These are phyloP conservation scores for Cremastobaeus sp. DNA, from an alignment of 2,888 invertebrate species.

Conservation along the genomic window DNA sequence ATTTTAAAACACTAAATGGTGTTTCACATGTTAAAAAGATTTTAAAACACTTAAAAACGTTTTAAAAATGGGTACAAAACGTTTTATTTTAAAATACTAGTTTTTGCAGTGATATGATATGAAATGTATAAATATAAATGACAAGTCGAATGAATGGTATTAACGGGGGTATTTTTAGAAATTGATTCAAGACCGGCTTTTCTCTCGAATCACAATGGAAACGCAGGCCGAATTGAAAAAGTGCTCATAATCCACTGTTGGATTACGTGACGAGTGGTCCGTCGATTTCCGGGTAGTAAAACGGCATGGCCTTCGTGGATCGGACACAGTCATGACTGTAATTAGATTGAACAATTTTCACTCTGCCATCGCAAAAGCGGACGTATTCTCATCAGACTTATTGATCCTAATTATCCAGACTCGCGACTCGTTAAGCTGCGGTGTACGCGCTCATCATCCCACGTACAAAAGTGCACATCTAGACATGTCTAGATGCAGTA, in stretches of 20 bases:
- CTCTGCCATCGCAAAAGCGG: slow-evolving; percentile 36
- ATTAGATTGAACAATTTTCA: slow-evolving; percentile 48
- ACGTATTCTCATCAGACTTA: slow-evolving; percentile 56
- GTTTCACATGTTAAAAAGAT: too few relatives aligned
- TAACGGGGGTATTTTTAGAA: too few relatives aligned
- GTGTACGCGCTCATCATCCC: slow-evolving; percentile 49
- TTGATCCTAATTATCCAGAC: slow-evolving; percentile 55
- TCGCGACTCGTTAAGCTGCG: slow-evolving; percentile 46
- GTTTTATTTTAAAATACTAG: too few relatives aligned
- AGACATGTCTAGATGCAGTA: background rate
- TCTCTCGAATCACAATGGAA: too few relatives aligned
- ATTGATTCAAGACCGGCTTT: too few relatives aligned
- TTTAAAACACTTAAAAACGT: too few relatives aligned
- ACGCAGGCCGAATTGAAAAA: too few relatives aligned
- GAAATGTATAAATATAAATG: too few relatives aligned
- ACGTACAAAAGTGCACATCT: slow-evolving; percentile 32
- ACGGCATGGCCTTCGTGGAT: slow-evolving; percentile 3
- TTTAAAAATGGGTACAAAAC: too few relatives aligned
- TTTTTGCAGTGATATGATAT: too few relatives aligned
- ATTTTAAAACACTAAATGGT: too few relatives aligned
- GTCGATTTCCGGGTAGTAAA: slow-evolving; percentile 48
- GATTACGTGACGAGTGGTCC: slow-evolving; percentile 33
- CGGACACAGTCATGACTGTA: slow-evolving; percentile 40
- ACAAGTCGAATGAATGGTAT: too few relatives aligned
- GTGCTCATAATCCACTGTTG: slow-evolving; percentile 23